A percentile compares a stretch with the other conserved stretches of the same genome.
Evolutionary conservation across 2,113 vertebrate species (phyloP).

Genomic region (Xerus inauris): DNA sequence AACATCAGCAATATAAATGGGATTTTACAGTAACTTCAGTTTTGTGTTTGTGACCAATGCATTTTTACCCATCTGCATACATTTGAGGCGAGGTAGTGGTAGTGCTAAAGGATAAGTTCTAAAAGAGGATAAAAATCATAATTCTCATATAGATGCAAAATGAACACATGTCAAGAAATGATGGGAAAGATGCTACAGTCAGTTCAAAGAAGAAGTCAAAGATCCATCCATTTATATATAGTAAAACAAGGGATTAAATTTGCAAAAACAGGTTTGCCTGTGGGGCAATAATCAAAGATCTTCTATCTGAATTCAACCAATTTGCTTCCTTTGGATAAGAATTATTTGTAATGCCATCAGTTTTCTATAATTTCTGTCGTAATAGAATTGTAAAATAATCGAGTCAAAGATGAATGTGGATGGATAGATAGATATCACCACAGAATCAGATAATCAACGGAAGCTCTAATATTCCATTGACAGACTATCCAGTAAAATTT

Average conservation of each 20-base stretch:
- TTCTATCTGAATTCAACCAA: not conserved
- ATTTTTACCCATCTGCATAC: not conserved
- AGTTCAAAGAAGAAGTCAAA: slow-evolving; percentile 37
- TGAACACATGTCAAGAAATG: not conserved
- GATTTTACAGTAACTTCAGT: not conserved
- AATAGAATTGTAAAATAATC: not conserved
- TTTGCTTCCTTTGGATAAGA: not conserved
- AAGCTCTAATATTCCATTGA: not conserved
- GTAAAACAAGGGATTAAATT: not conserved
- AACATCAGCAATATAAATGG: not conserved
- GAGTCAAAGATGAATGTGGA: not conserved
- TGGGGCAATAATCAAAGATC: not conserved
- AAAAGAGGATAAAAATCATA: not conserved
- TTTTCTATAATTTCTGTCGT: not conserved
- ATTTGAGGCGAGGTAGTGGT: not conserved
- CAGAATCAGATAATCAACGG: not conserved
- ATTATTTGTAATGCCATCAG: not conserved
- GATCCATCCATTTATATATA: not conserved
- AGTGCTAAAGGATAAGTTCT: not conserved
- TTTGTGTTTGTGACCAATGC: not conserved
- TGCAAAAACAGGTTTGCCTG: not conserved
- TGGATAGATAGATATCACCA: not conserved
- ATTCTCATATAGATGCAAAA: not conserved
- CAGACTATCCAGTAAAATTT: not conserved
- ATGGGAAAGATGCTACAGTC: not conserved